Evolutionary conservation across 2,888 invertebrate genomes (phyloP), one percentile per base, ranked within the genome.

Genomic region (Eupelmus urozonus): DNA sequence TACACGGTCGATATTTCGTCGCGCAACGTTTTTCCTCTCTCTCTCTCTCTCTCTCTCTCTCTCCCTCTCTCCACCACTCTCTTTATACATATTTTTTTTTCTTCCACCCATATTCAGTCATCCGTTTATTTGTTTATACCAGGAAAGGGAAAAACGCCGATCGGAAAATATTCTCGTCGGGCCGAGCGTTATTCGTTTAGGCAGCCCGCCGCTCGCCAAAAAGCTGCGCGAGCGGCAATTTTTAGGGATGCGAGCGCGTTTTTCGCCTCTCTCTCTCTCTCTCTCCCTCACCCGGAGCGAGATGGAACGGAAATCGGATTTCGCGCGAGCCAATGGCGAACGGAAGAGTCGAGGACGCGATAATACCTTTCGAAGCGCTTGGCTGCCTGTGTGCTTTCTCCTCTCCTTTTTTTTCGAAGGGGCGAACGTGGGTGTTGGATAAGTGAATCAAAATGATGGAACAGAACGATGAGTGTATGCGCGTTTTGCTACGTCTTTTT

Each of bases 271-370:
- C n/a, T n/a, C 23, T 27, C 57, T 29, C 7, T 25, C 29, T 59
- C 20, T 49, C 53, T 59, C 23, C 20, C n/a, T 16, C 53, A 4
- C n/a, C 9, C 45, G 59, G 34, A 29, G 55, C 34, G 57, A 67
- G 59, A 73, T 72, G 62, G 78, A 67, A 67, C 67, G 67, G 66
- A 78, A 78, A 78, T 73, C 72, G 60, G 67, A 73, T 78, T 78
- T 78, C 55, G 42, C 23, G 25, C 53, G 49, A 51, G 42, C 29
- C 53, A 51, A 42, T n/a, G 51, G 73, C 20, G 29, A 73, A 55
- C 53, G 63, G 66, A 70, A 59, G 57, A 60, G 49, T 60, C 57
- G 27, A 25, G 27, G 25, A 20, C n/a, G 73, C 55, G 73, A 73
- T 65, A 73, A 73, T 73, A 65, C 57, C 73, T 65, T 25, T 18